Evolutionary conservation across 2,113 vertebrate genomes (phyloP), one percentile per base, ranked within the genome.

Genomic region (Reinhardtius hippoglossoides): DNA sequence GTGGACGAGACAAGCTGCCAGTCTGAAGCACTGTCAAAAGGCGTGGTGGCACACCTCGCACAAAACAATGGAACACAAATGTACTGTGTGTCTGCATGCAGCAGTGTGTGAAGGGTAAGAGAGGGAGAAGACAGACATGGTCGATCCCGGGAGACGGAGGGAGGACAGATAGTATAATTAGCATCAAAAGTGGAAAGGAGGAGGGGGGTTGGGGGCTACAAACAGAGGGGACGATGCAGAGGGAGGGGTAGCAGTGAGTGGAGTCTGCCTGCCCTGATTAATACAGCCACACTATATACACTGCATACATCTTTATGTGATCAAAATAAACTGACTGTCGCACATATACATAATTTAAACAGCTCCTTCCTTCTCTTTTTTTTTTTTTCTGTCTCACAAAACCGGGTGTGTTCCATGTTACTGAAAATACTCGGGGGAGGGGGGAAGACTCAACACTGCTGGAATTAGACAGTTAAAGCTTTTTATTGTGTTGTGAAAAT

Each of bases 91-190:
- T 68, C 67, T 82, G 72, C 52, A 82, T 35, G 78, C 70, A 81
- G 57, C 1, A 21, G 81, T 71, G 85, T 86, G 85, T 90, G 86
- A 92, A 89, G 87, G 88, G 91, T 89, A 89, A 21, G 78, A 76
- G 73, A 81, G 68, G 4, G 50, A 54, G 50, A 54, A 78, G 82
- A 86, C 40, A 71, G 78, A 80, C 74, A 2, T 55, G 67, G 67
- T 24, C 35, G 73, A 80, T 90, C 80, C 88, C 90, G 52, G 72
- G 87, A 88, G 92, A 90, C 18, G 24, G 71, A 83, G 85, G 83
- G 81, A 92, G 86, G 85, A 87, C 80, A 23, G 86, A 87, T 78
- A 89, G 81, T 89, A 89, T 88, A 89, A 92, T 93, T 92, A 88
- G 87, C 88, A 87, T 90, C 78, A 83, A 79, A 85, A 79, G 88